Conservation (phyloP, 1,140 invertebrate genomes). For the Drosophila dunni region DNA sequence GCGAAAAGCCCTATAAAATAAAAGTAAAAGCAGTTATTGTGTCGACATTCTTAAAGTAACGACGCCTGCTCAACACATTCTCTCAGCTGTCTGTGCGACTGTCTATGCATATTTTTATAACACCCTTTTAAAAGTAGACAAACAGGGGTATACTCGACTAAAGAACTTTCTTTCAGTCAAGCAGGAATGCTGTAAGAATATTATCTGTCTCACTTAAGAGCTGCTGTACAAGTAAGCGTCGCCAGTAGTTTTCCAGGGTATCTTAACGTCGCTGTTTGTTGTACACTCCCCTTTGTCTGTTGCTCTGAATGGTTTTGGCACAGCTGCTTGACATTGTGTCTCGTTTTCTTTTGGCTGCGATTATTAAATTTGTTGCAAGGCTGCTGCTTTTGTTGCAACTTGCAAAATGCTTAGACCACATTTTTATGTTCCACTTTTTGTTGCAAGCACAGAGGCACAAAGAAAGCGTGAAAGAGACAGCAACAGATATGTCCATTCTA, state of each 20-base stretch:
- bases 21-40: slow-evolving; percentile 42
- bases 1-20: slow-evolving; percentile 34
- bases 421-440: slow-evolving; percentile 4
- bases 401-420: slow-evolving; percentile 27
- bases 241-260: background rate
- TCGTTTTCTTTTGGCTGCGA: slow-evolving; percentile 6
- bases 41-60: slow-evolving; percentile 32
- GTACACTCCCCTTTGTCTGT: background rate
- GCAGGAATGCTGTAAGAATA: no score
- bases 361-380: slow-evolving; percentile 52
- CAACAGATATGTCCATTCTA: slow-evolving; percentile 28
- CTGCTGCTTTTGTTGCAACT: background rate
- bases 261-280: background rate
- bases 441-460: background rate
- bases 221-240: background rate
- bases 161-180: no score
- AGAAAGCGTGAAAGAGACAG: background rate
- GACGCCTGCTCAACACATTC: slow-evolving; percentile 19
- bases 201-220: no score
- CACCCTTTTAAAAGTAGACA: slow-evolving; percentile 14
- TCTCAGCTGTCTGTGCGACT: slow-evolving; percentile 8
- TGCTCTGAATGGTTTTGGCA: slow-evolving; percentile 30
- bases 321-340: slow-evolving; percentile 37
- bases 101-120: slow-evolving; percentile 22
- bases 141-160: background rate